Conservation (phyloP, 2,113 vertebrate species). For the Podocnemis expansa region DNA sequence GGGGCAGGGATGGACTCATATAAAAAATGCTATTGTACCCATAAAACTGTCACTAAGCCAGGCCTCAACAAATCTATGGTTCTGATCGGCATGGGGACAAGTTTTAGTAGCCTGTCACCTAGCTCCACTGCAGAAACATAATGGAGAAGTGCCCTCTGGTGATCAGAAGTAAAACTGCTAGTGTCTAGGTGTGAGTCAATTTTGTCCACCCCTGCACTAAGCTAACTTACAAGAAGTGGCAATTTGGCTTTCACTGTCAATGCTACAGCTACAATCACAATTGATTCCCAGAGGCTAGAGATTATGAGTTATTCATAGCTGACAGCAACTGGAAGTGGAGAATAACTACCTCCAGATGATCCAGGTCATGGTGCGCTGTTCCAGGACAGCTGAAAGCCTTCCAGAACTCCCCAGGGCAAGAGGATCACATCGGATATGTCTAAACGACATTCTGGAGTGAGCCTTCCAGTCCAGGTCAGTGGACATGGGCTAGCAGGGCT, state of each 20-base stretch:
- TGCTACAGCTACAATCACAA: not conserved
- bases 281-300: not conserved
- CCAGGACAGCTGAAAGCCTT: not conserved
- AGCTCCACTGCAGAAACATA: too few species aligned
- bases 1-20: not conserved
- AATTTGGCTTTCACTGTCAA: not conserved
- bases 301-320: not conserved
- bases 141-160: too few species aligned
- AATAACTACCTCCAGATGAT: not conserved
- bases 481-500: too few species aligned
- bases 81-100: too few species aligned
- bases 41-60: too few species aligned
- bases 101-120: too few species aligned
- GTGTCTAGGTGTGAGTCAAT: too few species aligned
- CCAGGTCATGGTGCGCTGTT: not conserved
- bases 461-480: not conserved
- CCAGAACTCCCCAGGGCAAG: not conserved
- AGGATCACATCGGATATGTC: not conserved
- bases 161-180: too few species aligned
- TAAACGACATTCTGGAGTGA: not conserved
- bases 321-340: too few species aligned
- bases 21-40: not conserved
- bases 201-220: too few species aligned
- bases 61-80: too few species aligned
- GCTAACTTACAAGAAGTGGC: not conserved